A percentile compares a stretch with the other conserved stretches of the same genome.
phyloP scores from a whole-genome alignment of 2,888 invertebrate species.

The Chironomus tentans region DNA sequence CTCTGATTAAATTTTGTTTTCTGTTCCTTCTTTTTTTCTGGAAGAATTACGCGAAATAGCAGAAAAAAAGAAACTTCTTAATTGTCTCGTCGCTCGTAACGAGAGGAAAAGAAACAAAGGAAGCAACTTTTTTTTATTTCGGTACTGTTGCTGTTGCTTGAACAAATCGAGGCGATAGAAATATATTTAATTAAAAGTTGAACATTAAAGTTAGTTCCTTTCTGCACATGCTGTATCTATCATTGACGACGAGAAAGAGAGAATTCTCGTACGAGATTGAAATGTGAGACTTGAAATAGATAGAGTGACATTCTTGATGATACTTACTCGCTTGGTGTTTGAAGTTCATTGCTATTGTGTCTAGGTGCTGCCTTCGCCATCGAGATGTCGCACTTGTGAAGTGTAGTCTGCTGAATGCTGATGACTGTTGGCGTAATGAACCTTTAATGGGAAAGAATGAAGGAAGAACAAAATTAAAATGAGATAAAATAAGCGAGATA shows the following conservation, averaged over 20 bases:
- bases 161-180: background rate
- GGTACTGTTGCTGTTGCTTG: background rate
- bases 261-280: too few relatives aligned
- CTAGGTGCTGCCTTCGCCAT: constrained; percentile 23
- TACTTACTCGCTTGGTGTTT: constrained; percentile 23
- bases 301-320: background rate
- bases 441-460: background rate
- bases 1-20: background rate
- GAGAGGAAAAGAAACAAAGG: background rate
- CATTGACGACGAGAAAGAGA: background rate
- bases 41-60: background rate
- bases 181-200: constrained; percentile 15
- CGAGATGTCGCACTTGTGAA: constrained; percentile 5
- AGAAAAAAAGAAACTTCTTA: background rate
- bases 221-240: constrained; percentile 2
- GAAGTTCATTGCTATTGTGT: constrained; percentile 24
- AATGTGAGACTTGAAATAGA: too few relatives aligned
- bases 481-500: background rate
- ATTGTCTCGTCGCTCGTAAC: background rate
- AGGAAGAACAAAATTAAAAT: background rate
- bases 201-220: constrained; percentile 6
- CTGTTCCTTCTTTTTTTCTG: background rate
- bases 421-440: background rate
- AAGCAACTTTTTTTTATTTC: background rate
- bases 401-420: background rate